Base-by-base conservation (phyloP, 2,888 invertebrate species). In the Lasioglossum vierecki region DNA sequence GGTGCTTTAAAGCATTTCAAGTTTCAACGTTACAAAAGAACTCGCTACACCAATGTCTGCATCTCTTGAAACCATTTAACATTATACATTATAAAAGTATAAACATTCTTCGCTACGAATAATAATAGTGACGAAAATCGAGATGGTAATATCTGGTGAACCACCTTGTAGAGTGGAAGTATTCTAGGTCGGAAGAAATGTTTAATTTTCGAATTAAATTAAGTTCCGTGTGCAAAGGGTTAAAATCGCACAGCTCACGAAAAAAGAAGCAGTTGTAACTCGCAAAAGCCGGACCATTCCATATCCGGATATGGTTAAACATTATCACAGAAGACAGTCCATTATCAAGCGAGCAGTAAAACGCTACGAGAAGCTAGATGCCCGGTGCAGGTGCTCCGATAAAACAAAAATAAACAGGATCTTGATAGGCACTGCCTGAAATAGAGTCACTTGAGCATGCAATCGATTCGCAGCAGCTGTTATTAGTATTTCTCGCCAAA, bases 391-490 rank as follows among this genome's bases (percentile, higher is more conserved):
- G 89, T 60, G 84, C 86, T 85, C 88, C 85, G 81, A 82, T 83
- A 80, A 79, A 76, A 70, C 81, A 57, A 82, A 88, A 90, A 83
- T 86, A 90, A 30, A 88, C 80, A 66, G 41, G 66, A 89, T 89
- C 90, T 82, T 83, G 90, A 91, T 90, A 86, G 76, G 53, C 39
- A 13, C 49, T 70, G 91, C 91, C 83, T 85, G 89, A 90, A 91
- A 90, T 91, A 91, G 87, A 91, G 86, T 80, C 79, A 89, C 89
- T 90, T 86, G 88, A 80, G 89, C 90, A 90, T 90, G 90, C 86
- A 80, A 90, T 89, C 90, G 89, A 90, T 90, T 90, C 78, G 77
- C 73, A 81, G 72, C 80, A 77, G 88, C 86, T 90, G 88, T 81
- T 76, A 82, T 83, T 84, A 83, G 81, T 83, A 72, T 63, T 75